Conservation (phyloP, 2,797 vertebrate genomes). For the Takifugu rubripes region DNA sequence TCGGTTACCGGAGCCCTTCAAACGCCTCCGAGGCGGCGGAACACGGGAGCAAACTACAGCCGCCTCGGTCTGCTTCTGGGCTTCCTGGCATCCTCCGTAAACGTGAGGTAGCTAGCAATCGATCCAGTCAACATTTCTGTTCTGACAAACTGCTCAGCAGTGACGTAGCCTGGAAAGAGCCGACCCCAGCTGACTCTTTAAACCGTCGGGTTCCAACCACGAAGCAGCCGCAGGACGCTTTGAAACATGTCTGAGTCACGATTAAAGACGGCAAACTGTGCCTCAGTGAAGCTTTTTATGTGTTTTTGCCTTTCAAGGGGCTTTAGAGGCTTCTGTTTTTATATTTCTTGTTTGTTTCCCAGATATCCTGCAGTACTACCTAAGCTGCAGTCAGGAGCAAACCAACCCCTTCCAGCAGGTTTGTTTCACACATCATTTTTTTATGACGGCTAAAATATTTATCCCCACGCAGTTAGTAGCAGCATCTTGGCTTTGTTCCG, state of each 20-base stretch:
- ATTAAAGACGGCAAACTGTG: not conserved
- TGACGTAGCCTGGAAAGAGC: too few species aligned
- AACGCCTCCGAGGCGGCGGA: slow-evolving; percentile 9
- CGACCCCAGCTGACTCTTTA: not conserved
- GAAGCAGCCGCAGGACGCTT: too few species aligned
- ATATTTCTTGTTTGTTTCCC: slow-evolving; percentile 12
- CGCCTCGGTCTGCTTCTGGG: not conserved
- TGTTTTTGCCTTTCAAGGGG: too few species aligned
- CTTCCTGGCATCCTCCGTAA: not conserved
- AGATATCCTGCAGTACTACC: slow-evolving; percentile 92
- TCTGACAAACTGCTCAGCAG: too few species aligned
- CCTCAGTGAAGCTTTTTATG: not conserved
- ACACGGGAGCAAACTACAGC: not conserved
- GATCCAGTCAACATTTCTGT: not conserved
- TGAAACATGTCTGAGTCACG: too few species aligned
- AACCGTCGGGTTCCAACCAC: not conserved
- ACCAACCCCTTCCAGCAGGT: slow-evolving; percentile 94
- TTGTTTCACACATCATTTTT: slow-evolving; percentile 23
- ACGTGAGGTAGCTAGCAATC: not conserved
- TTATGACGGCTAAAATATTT: not conserved
- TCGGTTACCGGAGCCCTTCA: slow-evolving; percentile 1
- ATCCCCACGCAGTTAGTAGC: not conserved
- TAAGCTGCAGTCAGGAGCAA: slow-evolving; percentile 82
- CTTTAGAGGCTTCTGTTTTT: too few species aligned
- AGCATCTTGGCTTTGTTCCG: slow-evolving; percentile 2